These are phyloP conservation scores for Cygnus atratus DNA, from an alignment of 2,113 vertebrate genomes.

Conservation along the genomic window DNA sequence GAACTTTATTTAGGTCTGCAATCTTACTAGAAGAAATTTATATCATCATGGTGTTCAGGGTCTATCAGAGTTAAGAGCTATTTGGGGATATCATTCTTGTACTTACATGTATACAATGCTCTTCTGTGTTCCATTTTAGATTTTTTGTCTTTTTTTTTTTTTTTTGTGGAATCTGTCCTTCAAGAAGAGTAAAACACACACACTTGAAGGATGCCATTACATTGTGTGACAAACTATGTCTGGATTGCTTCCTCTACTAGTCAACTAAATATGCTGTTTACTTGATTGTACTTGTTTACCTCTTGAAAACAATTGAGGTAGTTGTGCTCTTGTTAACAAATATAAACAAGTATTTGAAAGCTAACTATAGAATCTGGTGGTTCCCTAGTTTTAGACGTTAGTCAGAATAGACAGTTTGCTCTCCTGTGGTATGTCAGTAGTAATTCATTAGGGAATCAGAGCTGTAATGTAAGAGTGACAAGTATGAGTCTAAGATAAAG, in stretches of 20 bases:
- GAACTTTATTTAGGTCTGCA: neutral
- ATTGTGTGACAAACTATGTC: neutral
- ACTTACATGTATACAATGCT: neutral
- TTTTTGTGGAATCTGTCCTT: neutral
- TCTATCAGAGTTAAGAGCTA: neutral
- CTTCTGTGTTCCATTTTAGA: neutral
- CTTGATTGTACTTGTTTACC: neutral
- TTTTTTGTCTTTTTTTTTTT: neutral
- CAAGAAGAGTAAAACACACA: neutral
- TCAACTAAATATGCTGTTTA: neutral
- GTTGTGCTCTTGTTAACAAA: neutral
- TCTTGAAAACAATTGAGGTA: neutral
- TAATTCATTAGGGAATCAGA: neutral
- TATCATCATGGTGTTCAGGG: accelerated
- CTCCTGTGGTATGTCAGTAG: neutral
- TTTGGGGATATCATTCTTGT: neutral
- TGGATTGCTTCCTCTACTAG: neutral
- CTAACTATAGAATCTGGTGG: neutral
- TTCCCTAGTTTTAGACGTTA: neutral
- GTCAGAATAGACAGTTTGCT: neutral
- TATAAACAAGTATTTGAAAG: neutral
- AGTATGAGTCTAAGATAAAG: neutral
- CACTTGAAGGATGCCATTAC: neutral
- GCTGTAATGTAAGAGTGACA: neutral
- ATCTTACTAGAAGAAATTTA: neutral